Evolutionary conservation across 1,140 invertebrate genomes (phyloP).

Genomic region (Aphelinus atriplicis): DNA sequence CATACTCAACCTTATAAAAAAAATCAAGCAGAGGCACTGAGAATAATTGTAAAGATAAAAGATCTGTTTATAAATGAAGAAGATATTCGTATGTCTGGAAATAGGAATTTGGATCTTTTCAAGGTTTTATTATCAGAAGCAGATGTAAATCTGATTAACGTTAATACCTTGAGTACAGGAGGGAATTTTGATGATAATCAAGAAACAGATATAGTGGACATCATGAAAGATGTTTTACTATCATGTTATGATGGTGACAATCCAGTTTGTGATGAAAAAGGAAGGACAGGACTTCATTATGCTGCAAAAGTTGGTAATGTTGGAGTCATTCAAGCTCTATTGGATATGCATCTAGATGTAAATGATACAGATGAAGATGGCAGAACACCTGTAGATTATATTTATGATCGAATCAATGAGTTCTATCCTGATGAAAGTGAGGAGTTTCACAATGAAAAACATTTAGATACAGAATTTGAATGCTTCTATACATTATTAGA

Average conservation of each 20-base stretch:
- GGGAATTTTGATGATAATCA: conserved; percentile 6
- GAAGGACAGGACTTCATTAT: conserved; percentile 6
- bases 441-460: neutral
- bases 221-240: conserved; percentile 4
- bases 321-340: conserved; percentile 8
- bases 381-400: conserved; percentile 1
- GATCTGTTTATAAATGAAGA: neutral
- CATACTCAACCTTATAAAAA: neutral
- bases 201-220: neutral
- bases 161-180: neutral
- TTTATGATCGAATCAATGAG: conserved; percentile 1
- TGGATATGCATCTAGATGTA: conserved; percentile 7
- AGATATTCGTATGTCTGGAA: neutral
- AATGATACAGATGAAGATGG: neutral
- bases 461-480: neutral
- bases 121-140: neutral
- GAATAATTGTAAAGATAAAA: neutral
- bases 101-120: neutral
- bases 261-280: neutral
- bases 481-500: conserved; percentile 5
- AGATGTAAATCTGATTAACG: neutral
- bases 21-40: neutral
- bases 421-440: neutral
- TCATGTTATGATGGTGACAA: neutral
- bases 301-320: conserved; percentile 9